Conservation (phyloP, 2,888 invertebrate genomes). For the Drosophila robusta region DNA sequence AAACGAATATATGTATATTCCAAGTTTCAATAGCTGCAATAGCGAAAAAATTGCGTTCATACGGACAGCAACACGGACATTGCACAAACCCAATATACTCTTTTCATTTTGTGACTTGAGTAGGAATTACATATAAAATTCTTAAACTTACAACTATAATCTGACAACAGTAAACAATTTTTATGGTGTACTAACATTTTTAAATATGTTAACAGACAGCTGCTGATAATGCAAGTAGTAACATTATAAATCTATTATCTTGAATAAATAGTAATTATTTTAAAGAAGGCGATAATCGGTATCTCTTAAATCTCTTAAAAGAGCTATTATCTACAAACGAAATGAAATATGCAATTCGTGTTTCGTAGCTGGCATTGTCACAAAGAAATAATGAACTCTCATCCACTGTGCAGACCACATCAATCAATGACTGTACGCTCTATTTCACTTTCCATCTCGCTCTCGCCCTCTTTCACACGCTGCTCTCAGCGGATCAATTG, state of each 20-base stretch:
- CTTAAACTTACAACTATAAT: too few species aligned
- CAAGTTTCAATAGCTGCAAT: too few species aligned
- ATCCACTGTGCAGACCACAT: slow-evolving; percentile 39
- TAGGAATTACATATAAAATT: too few species aligned
- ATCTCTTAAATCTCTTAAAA: not conserved
- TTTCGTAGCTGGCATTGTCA: not conserved
- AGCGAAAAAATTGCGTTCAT: too few species aligned
- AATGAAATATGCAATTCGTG: not conserved
- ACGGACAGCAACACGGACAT: too few species aligned
- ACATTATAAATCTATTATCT: not conserved
- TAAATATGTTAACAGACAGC: not conserved
- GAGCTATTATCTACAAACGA: not conserved
- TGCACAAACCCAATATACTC: too few species aligned
- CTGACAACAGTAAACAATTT: too few species aligned
- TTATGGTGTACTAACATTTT: too few species aligned
- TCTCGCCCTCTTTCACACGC: slow-evolving; percentile 3
- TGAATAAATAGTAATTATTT: too few species aligned
- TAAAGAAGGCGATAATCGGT: too few species aligned
- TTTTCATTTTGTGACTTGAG: too few species aligned
- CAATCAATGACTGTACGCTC: slow-evolving; percentile 31
- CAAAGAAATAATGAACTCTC: slow-evolving; percentile 3
- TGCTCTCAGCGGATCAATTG: slow-evolving; percentile 16
- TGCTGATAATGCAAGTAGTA: not conserved
- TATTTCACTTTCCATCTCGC: slow-evolving; percentile 8
- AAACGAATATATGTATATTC: too few species aligned